Base-by-base conservation (phyloP, 2,797 vertebrate genomes). In the Thalassophryne amazonica region DNA sequence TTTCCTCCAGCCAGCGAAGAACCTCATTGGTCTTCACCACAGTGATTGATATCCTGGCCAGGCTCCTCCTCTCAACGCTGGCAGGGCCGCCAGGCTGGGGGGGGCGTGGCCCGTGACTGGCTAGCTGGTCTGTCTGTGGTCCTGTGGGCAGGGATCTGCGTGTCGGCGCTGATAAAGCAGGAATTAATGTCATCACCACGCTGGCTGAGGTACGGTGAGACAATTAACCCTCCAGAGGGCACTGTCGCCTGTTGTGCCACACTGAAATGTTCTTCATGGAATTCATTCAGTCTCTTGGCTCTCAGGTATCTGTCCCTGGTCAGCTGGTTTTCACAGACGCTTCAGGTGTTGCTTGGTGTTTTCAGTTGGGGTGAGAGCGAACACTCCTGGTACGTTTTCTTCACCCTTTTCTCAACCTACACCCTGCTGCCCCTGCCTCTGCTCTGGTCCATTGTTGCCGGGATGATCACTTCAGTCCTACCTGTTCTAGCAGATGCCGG, bases 331-430 rank as follows among this genome's bases (percentile, higher is more conserved):
- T 86, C 81, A 14, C 83, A 86, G 74, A 76, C 78, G 0, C 5
- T 73, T n/a, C 86, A 88, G 62, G 73, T 71, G 11, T 8, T 80
- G 34, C 21, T 76, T 2, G 72, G 77, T 0, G 40, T 79, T 23
- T 76, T 73, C 18, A 66, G 40, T 2, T 78, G 85, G 24, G 56
- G 43, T 11, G 81, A 84, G 21, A 78, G 42, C 3, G 70, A 86
- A 27, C 80, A 79, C 36, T 79, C 85, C 55, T 86, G 85, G 85
- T 86, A 86, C 14, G 69, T 84, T 39, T 80, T 85, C 60, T 85
- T 85, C 76, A 81, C 65, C 3, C 59, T 87, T 1, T 88, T 87
- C 50, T 75, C 83, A 55, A 82, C 76, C 35, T 85, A 84, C 64
- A 83, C 83, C 0, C 60, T 85, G 38, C 50, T 88, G 38, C 81